Evolutionary conservation across 1,140 invertebrate species (phyloP), one percentile per base, ranked within the genome.

Genomic region (Coelopa frigida): DNA sequence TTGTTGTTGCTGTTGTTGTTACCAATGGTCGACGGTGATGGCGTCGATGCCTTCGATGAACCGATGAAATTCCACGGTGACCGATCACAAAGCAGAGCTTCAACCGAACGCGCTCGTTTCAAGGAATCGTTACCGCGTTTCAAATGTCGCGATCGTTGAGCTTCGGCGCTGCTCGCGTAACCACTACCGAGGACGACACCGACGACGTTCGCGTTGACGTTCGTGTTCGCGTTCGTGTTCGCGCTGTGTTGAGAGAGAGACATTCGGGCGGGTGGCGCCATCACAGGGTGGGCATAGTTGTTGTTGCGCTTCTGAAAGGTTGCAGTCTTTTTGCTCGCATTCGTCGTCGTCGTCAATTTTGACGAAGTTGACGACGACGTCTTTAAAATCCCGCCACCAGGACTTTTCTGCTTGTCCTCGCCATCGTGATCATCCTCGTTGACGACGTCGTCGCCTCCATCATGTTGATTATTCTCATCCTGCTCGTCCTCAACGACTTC

Each of bases 71-170:
- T 45, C 61, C 66, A 67, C 6, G 55, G 63, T 14, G 59, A 58
- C 21, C 64, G 61, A 42, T 82, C 80, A 49, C 81, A 76, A 47
- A 83, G 76, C 15, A 90, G 73, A 0, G 84, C 81, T 66, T 91
- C 89, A 8, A 91, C 86, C 31, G 87, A 89, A 3, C 86, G 76
- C 0, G 88, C 87, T n/a, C 87, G 75, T 61, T 89, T 88, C 69
- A 89, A 56, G 12, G 68, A 62, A 44, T 69, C 66, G 50, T 69
- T 69, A 37, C 66, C 66, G 36, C 66, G 59, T 49, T 65, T 67
- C 17, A 64, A 47, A n/a, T 68, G 66, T 21, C 66, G 56, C 40
- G 62, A 62, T 10, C 63, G 60, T 31, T 46, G 39, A 10, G 15
- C n/a, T n/a, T n/a, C n/a, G n/a, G n/a, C n/a, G n/a, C 14, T 14